Evolutionary conservation across 2,888 invertebrate species (phyloP), one percentile per base, ranked within the genome.

Genomic region (Hypena proboscidalis): DNA sequence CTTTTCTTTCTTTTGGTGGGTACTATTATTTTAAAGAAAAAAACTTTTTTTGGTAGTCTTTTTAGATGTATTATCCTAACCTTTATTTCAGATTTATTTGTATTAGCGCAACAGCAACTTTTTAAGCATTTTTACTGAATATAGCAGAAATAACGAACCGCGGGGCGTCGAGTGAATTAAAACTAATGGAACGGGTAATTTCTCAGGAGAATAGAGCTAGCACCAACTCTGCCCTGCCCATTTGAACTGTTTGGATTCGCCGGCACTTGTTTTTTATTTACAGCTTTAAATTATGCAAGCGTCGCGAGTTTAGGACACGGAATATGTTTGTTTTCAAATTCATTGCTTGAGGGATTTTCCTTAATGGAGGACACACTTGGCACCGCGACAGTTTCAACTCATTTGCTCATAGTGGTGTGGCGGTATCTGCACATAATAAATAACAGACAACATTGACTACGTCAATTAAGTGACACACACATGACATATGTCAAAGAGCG

Each of bases 141-240:
- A 80, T 73, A 79, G 77, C 73, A 73, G 79, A 79, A 85, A 88
- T 85, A 86, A 88, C 84, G 83, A 83, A 84, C 67, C 73, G 72
- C 76, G 71, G 72, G 74, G 74, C 74, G 80, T 73, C 80, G 76
- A 82, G 86, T 85, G 85, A 89, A 89, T 90, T 89, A 89, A 90
- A 90, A 90, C 87, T 90, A 90, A 90, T 90, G 89, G 89, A 87
- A 83, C 85, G 76, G 81, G 86, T 89, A 89, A 90, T 90, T 90
- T 90, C 90, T 90, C 89, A 85, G 83, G 90, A 89, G 90, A 77
- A 86, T 87, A 84, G 81, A 82, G 76, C 80, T 77, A 59, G 63
- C 60, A 49, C 60, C 65, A 75, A 74, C 75, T 77, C 77, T 69
- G 70, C 75, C 69, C 73, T 70, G 66, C 74, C 70, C 75, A 77